Percentiles rank a stretch among this genome's conserved stretches.
phyloP scores from a whole-genome alignment of 2,797 vertebrate species.

The Orestias chungarensis region DNA sequence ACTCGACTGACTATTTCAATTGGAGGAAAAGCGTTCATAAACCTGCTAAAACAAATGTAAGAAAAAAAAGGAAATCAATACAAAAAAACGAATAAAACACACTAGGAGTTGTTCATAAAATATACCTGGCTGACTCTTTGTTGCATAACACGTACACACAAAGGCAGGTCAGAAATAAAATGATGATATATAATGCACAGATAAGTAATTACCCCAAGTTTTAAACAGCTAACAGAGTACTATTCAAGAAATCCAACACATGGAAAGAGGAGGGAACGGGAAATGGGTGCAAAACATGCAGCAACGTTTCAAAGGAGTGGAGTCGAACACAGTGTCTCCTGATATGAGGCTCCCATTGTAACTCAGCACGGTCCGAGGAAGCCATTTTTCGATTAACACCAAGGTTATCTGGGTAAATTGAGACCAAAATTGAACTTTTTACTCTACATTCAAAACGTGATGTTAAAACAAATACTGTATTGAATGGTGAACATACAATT shows the following conservation, averaged over 20 bases:
- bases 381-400: background rate
- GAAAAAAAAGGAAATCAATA: slow-evolving; percentile 64
- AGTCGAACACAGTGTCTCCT: background rate
- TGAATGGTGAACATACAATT: background rate
- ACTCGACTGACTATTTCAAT: slow-evolving; percentile 66
- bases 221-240: background rate
- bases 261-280: background rate
- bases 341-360: background rate
- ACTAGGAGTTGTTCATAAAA: slow-evolving; percentile 49
- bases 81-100: slow-evolving; percentile 75
- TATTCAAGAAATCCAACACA: background rate
- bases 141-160: slow-evolving; percentile 14
- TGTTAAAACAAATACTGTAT: background rate
- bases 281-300: background rate
- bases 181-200: background rate
- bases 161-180: background rate
- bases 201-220: background rate
- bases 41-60: slow-evolving; percentile 64
- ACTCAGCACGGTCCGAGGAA: background rate
- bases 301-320: background rate
- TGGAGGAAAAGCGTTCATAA: slow-evolving; percentile 26
- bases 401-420: background rate
- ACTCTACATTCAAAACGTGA: background rate
- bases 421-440: background rate
- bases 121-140: slow-evolving; percentile 64